phyloP scores from a whole-genome alignment of 1,140 invertebrate genomes.

The Homalodisca vitripennis region DNA sequence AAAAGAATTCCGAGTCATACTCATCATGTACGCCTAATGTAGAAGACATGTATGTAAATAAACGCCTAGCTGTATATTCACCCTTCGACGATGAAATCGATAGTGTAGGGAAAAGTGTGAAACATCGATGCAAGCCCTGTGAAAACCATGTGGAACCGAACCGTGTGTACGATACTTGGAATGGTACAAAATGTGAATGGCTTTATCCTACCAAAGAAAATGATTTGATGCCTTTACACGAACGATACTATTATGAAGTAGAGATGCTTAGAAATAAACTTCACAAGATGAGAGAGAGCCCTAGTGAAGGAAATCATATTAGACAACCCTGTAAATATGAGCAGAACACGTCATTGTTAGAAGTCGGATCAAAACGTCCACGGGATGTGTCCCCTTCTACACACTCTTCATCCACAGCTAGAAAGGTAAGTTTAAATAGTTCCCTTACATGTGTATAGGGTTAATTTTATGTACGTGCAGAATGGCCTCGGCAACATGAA shows the following conservation, averaged over 20 bases:
- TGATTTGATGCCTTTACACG: constrained; percentile 28
- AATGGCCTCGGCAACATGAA: too few species aligned
- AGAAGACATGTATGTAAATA: neutral
- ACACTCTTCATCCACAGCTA: neutral
- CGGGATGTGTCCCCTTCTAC: constrained; percentile 34
- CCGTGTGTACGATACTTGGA: neutral
- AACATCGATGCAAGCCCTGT: neutral
- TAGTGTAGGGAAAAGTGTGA: neutral
- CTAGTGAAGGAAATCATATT: constrained; percentile 24
- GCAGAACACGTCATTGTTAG: neutral
- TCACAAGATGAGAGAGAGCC: constrained; percentile 27
- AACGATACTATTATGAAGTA: constrained; percentile 37
- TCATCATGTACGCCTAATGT: neutral
- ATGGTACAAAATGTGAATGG: neutral
- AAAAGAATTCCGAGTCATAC: neutral
- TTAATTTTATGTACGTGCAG: neutral
- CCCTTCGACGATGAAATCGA: neutral
- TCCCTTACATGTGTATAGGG: neutral
- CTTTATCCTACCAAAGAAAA: neutral
- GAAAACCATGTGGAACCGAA: constrained; percentile 13
- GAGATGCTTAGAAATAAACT: constrained; percentile 37
- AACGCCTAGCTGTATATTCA: neutral
- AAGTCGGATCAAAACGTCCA: constrained; percentile 29
- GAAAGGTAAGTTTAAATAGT: neutral
- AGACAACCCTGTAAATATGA: constrained; percentile 33